These are phyloP conservation scores for Caradrina clavipalpis DNA, from an alignment of 2,888 invertebrate species.

Conservation along the genomic window DNA sequence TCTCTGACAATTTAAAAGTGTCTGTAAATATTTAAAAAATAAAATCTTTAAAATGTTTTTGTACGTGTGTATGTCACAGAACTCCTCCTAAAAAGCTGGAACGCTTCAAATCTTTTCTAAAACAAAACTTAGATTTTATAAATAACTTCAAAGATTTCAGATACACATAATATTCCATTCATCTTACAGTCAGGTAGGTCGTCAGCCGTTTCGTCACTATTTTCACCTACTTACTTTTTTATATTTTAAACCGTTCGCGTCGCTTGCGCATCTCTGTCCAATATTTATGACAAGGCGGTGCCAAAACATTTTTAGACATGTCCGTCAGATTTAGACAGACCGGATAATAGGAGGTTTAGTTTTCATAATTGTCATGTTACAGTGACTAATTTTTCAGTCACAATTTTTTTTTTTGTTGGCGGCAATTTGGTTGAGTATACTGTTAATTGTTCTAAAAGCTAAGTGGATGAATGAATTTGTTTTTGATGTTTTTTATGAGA, in stretches of 20 bases:
- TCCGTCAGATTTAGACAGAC: slow-evolving; percentile 23
- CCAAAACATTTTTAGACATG: slow-evolving; percentile 54
- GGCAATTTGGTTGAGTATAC: slow-evolving; percentile 9
- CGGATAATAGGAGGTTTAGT: slow-evolving; percentile 33
- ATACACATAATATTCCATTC: background rate
- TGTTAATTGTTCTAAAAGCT: background rate
- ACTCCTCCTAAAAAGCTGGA: no score
- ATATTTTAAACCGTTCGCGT: slow-evolving; percentile 49
- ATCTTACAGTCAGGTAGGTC: slow-evolving; percentile 10
- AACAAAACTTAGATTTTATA: no score
- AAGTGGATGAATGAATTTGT: slow-evolving; percentile 10
- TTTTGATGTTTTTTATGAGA: background rate
- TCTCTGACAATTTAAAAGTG: no score
- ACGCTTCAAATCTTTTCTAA: no score
- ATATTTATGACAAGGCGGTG: slow-evolving; percentile 42
- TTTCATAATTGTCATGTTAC: slow-evolving; percentile 36
- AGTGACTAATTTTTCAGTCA: slow-evolving; percentile 13
- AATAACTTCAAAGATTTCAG: no score
- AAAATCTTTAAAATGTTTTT: no score
- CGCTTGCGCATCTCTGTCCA: slow-evolving; percentile 23
- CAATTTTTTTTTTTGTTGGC: background rate
- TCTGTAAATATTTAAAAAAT: no score
- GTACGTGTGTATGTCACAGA: no score
- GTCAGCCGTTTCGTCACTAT: background rate
- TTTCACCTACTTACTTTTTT: slow-evolving; percentile 12